phyloP scores from a whole-genome alignment of 2,797 vertebrate genomes.

The Xiphophorus birchmanni region DNA sequence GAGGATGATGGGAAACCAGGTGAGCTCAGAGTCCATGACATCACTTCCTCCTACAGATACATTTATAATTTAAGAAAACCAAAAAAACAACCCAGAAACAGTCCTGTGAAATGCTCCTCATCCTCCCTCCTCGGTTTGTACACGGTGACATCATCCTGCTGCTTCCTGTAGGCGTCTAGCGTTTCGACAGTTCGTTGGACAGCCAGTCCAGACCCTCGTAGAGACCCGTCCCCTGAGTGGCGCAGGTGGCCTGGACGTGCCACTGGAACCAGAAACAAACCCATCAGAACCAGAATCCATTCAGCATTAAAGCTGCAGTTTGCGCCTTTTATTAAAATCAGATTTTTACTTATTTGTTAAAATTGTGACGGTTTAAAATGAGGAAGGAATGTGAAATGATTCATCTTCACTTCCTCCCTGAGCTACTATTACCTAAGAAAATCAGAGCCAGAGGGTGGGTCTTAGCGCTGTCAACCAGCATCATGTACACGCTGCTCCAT shows the following conservation, averaged over 20 bases:
- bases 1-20: conserved; percentile 61
- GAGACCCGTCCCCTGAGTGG: conserved; percentile 86
- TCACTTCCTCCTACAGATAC: conserved; percentile 75
- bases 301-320: no score
- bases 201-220: conserved; percentile 89
- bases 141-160: conserved; percentile 38
- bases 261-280: conserved; percentile 71
- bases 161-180: conserved; percentile 54
- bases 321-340: no score
- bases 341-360: no score
- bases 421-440: no score
- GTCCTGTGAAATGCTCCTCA: conserved; percentile 44
- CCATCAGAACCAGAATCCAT: neutral
- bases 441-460: no score
- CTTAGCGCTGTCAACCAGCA: no score
- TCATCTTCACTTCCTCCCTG: no score
- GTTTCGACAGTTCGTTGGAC: conserved; percentile 83
- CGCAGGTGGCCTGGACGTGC: conserved; percentile 87
- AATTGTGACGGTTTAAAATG: no score
- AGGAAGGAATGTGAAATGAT: no score
- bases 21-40: conserved; percentile 75
- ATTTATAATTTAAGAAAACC: conserved; percentile 73
- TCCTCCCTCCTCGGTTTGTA: conserved; percentile 37
- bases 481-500: no score
- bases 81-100: conserved; percentile 21